Base-by-base conservation (phyloP, 1,140 invertebrate species). In the Goniozus legneri region DNA sequence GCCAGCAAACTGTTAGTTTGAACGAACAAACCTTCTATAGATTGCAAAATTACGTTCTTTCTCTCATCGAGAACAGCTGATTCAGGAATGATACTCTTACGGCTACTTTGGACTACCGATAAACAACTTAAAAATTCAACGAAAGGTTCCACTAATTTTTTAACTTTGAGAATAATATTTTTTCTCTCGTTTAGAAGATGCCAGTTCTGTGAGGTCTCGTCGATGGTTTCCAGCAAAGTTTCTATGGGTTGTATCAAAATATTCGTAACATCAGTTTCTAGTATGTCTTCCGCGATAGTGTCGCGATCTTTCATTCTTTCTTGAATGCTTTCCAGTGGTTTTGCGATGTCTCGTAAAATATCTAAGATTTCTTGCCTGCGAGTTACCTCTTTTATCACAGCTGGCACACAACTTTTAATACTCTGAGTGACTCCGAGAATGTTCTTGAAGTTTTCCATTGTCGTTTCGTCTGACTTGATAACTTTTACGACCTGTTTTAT, bases 61-160 rank as follows among this genome's bases (percentile, higher is more conserved):
- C 58, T 56, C 32, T 68, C 64, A 1, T 59, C 60, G 2, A 67
- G 16, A 31, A 69, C 44, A 2, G 38, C 44, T 2, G 39, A 39
- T 40, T 65, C 62, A 0, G 61, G 44, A 33, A 62, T 52, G 8
- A 58, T 47, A 30, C 53, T 60, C 40, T 27, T 50, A 15, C 62
- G 60, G 27, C 62, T 64, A 19, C 56, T 67, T 32, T 58, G 45
- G 6, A 69, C 50, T 8, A 69, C 60, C 1, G 62, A 67, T 1
- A 69, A 33, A 10, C 64, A 55, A 36, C 57, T 69, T 16, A 64
- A 47, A 21, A 69, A 64, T 43, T 69, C 65, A 2, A 68, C 44
- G 3, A 68, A 27, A 2, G 65, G 67, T 24, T 59, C 65, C 2
- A 59, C 39, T 6, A 69, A 50, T n/a, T 35, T 41, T 21, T 50